phyloP scores from a whole-genome alignment of 2,888 invertebrate genomes.

The Orchesellides sinensis region DNA sequence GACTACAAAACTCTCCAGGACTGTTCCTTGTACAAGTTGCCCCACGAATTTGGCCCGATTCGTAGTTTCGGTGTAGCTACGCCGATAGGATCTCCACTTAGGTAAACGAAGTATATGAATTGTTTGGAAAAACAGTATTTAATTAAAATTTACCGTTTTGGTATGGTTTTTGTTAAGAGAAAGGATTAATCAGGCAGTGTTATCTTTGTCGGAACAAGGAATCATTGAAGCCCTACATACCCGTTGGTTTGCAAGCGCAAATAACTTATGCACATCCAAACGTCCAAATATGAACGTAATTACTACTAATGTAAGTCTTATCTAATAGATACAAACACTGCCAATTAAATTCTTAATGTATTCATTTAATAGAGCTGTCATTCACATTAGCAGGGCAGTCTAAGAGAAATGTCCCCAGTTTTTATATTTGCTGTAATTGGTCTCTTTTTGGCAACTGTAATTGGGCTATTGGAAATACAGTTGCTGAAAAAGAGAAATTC shows the following conservation, averaged over 20 bases:
- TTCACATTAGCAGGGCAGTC: slow-evolving; percentile 6
- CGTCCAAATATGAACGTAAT: no score
- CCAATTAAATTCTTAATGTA: background rate
- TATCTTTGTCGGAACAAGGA: slow-evolving; percentile 43
- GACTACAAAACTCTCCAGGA: slow-evolving; percentile 17
- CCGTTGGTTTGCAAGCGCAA: slow-evolving; percentile 28
- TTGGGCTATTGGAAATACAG: slow-evolving; percentile 25
- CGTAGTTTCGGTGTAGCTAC: slow-evolving; percentile 27
- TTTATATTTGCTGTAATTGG: slow-evolving; percentile 34
- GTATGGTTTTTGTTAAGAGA: slow-evolving; percentile 4
- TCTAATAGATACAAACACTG: no score
- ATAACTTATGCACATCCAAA: background rate
- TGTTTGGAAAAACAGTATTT: background rate
- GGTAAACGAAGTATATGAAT: slow-evolving; percentile 8
- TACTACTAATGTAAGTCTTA: background rate
- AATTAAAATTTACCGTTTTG: background rate
- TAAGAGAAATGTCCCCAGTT: slow-evolving; percentile 31
- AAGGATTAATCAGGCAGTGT: slow-evolving; percentile 46
- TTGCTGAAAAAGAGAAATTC: background rate
- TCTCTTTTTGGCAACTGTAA: slow-evolving; percentile 16
- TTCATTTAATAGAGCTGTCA: background rate
- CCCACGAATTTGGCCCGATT: slow-evolving; percentile 41
- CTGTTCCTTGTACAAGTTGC: slow-evolving; percentile 31
- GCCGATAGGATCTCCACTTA: slow-evolving; percentile 32
- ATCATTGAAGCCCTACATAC: slow-evolving; percentile 16